phyloP scores from a whole-genome alignment of 2,888 invertebrate genomes.

The Teleogryllus oceanicus region DNA sequence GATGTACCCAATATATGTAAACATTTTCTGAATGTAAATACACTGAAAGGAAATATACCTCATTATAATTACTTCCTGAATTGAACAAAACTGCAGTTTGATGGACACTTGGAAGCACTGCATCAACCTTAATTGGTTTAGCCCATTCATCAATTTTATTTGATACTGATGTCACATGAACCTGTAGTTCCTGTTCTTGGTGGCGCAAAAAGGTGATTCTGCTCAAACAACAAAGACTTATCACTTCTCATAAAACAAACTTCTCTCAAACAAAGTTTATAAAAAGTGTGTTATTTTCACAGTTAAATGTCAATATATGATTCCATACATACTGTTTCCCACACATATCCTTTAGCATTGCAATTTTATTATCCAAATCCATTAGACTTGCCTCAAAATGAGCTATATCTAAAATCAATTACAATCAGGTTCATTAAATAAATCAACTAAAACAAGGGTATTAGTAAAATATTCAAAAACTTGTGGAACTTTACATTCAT shows the following conservation, averaged over 20 bases:
- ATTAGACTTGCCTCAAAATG: not conserved
- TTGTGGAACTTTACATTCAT: not conserved
- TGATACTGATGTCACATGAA: slow-evolving; percentile 12
- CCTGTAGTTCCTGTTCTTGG: slow-evolving; percentile 24
- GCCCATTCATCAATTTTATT: slow-evolving; percentile 26
- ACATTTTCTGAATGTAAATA: not conserved
- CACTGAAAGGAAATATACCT: slow-evolving; percentile 20
- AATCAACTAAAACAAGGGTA: not conserved
- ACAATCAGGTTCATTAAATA: not conserved
- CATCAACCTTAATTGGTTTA: slow-evolving; percentile 24
- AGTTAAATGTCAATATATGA: not conserved
- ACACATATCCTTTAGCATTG: not conserved
- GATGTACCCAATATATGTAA: not conserved
- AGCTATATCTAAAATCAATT: slow-evolving; percentile 27
- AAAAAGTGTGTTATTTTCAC: not conserved
- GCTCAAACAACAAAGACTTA: not conserved
- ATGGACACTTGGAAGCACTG: not conserved
- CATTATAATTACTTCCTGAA: not conserved
- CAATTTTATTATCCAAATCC: slow-evolving; percentile 22
- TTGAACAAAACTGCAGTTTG: not conserved
- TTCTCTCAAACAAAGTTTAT: not conserved
- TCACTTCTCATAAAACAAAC: not conserved
- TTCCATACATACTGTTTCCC: slow-evolving; percentile 19
- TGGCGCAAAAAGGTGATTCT: not conserved
- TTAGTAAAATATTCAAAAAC: too few relatives aligned